A percentile compares a stretch with the other conserved stretches of the same genome.
These are phyloP conservation scores for Albula glossodonta DNA, from an alignment of 2,113 vertebrate genomes.

Conservation along the genomic window DNA sequence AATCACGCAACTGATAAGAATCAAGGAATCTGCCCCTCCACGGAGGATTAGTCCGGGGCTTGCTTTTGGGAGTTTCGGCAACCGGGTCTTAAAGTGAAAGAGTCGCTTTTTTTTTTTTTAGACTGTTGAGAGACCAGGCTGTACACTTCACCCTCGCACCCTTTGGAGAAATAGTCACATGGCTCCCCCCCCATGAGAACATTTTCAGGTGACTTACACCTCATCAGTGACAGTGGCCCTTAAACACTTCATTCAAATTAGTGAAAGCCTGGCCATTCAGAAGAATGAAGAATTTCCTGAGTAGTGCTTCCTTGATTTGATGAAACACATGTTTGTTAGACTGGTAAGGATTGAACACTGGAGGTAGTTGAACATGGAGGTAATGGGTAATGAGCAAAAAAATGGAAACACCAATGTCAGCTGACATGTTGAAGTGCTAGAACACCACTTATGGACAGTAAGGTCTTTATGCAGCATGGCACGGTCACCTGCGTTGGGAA, in stretches of 20 bases:
- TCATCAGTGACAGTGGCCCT: neutral
- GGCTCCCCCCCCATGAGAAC: neutral
- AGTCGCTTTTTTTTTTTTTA: neutral
- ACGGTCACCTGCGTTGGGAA: too few species aligned
- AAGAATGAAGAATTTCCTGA: constrained; percentile 57
- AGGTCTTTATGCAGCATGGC: too few species aligned
- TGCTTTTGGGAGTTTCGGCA: constrained; percentile 25
- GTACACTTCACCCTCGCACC: neutral
- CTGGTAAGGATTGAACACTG: constrained; percentile 54
- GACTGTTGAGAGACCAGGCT: neutral
- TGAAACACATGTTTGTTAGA: neutral
- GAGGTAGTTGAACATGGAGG: constrained; percentile 47
- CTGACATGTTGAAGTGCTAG: too few species aligned
- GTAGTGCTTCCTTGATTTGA: neutral
- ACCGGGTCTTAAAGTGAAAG: constrained; percentile 31
- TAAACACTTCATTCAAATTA: neutral
- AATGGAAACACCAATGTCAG: too few species aligned
- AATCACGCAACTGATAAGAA: constrained; percentile 52
- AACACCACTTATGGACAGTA: too few species aligned
- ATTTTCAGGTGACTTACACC: neutral
- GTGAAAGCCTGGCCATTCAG: neutral
- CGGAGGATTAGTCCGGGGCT: constrained; percentile 31
- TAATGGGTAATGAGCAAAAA: constrained; percentile 30
- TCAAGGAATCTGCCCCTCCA: constrained; percentile 40
- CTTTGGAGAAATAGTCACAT: neutral